Base-by-base conservation (phyloP, 53 echinoderm and acorn worm genomes). In the Henricia sp. region DNA sequence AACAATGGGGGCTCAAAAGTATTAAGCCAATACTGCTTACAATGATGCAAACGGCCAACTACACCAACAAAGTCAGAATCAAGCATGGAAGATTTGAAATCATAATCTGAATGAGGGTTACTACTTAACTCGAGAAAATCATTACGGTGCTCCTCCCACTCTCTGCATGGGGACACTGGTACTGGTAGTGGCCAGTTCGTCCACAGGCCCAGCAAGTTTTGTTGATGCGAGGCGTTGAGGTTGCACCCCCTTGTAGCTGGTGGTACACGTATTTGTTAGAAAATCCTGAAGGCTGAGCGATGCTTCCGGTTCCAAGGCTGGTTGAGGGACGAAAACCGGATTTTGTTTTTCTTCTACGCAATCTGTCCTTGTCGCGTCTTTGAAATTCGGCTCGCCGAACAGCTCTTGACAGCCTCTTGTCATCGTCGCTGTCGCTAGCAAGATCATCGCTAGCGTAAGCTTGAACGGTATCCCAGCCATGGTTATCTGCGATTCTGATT, bases 131-230 rank as follows among this genome's bases (percentile, higher is more conserved):
- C 37, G 27, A 41, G 14, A 23, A 1, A 17, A 26, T 68, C 67
- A 19, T 21, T 57, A 10, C 21, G 13, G 70, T 10, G 1, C 26
- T 9, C 50, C 52, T 48, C 83, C 68, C 23, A 37, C 44, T n/a
- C 16, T 24, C 50, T 25, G 48, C 35, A 23, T 70, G 84, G n/a
- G 70, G 84, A 52, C 84, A 84, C 55, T 84, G 84, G 46, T 51
- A 30, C 33, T 70, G 84, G 24, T 70, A 53, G 36, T 70, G 70
- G 1, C 84, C 84, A 33, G 37, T 38, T 27, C 17, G 70, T 17
- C 84, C 56, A 30, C 84, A 52, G 0, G 69, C 70, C 84, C 84
- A 84, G 33, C 70, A 84, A 19, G 56, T 59, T 37, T 84, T 70
- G 56, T 84, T 84, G 40, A 11, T 29, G 13, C 84, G 19, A 19